phyloP scores from a whole-genome alignment of 1,140 invertebrate genomes.

The Watersipora subatra region DNA sequence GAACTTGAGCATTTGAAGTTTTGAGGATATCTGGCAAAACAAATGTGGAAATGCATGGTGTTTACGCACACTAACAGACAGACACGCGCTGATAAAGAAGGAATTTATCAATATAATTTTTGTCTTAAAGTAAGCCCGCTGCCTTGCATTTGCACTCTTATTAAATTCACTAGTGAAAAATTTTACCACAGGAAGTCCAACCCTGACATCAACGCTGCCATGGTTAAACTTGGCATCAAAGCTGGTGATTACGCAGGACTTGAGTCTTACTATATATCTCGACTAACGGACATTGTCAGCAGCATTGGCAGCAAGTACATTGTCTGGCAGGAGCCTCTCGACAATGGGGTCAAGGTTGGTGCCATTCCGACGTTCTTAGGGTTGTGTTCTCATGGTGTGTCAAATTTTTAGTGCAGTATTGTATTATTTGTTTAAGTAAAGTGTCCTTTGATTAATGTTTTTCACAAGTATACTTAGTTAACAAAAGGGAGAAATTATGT shows the following conservation, averaged over 20 bases:
- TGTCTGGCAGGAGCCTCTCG: constrained; percentile 85
- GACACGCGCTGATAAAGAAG: too few relatives aligned
- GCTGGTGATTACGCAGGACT: constrained; percentile 44
- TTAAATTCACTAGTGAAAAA: background rate
- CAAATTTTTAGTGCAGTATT: too few relatives aligned
- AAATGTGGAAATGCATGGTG: too few relatives aligned
- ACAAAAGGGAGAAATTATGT: too few relatives aligned
- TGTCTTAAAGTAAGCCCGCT: too few relatives aligned
- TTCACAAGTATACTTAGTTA: too few relatives aligned
- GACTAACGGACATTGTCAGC: constrained; percentile 43
- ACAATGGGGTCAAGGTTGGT: constrained; percentile 52
- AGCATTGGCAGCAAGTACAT: constrained; percentile 46
- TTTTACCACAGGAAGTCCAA: constrained; percentile 52
- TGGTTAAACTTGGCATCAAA: constrained; percentile 49
- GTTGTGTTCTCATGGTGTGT: background rate
- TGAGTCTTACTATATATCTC: constrained; percentile 55
- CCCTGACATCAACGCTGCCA: constrained; percentile 57
- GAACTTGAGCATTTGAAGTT: background rate
- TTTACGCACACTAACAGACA: too few relatives aligned
- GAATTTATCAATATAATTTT: too few relatives aligned
- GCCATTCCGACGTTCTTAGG: background rate
- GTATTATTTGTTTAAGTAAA: too few relatives aligned
- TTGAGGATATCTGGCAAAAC: background rate
- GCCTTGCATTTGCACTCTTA: background rate
- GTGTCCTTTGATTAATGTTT: too few relatives aligned